Evolutionary conservation across 2,113 vertebrate genomes (phyloP).

Genomic region (Corythornis vintsioides): DNA sequence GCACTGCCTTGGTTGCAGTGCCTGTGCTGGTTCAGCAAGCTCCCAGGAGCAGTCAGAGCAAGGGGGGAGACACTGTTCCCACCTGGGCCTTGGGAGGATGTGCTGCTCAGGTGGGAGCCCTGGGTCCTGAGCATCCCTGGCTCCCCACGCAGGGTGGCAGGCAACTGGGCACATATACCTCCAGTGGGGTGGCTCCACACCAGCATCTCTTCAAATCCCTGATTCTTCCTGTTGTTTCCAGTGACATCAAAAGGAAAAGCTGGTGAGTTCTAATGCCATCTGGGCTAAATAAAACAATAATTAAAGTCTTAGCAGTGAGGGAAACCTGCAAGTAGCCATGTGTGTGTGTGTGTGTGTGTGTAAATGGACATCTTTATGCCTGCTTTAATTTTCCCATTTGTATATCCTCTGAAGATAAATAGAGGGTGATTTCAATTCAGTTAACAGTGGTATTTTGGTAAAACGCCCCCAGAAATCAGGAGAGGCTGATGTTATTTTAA

Average conservation of each 20-base stretch:
- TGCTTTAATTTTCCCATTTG: neutral
- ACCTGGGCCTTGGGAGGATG: accelerated
- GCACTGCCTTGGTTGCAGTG: neutral
- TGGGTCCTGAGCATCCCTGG: neutral
- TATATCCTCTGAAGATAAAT: slow-evolving; percentile 18
- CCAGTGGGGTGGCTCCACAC: accelerated
- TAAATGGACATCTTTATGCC: neutral
- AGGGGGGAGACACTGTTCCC: neutral
- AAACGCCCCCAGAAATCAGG: slow-evolving; percentile 17
- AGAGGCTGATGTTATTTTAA: slow-evolving; percentile 51
- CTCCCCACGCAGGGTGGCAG: accelerated
- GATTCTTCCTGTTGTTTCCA: neutral
- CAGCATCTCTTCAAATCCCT: neutral
- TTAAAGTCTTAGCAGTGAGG: neutral
- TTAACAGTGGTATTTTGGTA: neutral
- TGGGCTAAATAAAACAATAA: neutral
- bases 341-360: too few species aligned
- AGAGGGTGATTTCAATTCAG: neutral
- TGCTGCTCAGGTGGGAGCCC: neutral
- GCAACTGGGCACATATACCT: neutral
- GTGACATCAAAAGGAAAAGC: neutral
- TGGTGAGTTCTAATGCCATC: neutral
- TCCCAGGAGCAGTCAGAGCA: neutral
- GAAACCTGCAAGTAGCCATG: neutral
- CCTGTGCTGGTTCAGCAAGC: neutral